phyloP scores from a whole-genome alignment of 2,888 invertebrate species.

The Dasypogon diadema region DNA sequence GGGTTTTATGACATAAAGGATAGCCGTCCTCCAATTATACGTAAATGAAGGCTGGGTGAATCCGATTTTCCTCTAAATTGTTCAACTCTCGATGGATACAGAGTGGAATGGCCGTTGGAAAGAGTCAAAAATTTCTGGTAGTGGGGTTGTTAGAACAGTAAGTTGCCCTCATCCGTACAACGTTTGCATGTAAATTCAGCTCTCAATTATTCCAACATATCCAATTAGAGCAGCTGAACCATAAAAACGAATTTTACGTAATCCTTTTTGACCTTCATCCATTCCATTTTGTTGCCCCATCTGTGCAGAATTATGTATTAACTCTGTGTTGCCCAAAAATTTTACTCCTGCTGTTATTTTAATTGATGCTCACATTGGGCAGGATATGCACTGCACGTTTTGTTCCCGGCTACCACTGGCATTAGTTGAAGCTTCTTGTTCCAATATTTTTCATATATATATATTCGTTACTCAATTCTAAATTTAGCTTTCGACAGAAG shows the following conservation, averaged over 20 bases:
- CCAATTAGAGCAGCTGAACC: slow-evolving; percentile 55
- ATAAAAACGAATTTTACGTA: slow-evolving; percentile 54
- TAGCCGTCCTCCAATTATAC: slow-evolving; percentile 25
- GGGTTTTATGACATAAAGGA: slow-evolving; percentile 8
- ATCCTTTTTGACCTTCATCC: slow-evolving; percentile 52
- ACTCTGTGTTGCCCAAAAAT: slow-evolving; percentile 29
- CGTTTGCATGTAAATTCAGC: slow-evolving; percentile 55
- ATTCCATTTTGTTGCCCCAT: slow-evolving; percentile 35
- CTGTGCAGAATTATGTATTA: slow-evolving; percentile 41
- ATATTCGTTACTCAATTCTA: too few species aligned
- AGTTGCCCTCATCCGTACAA: slow-evolving; percentile 23
- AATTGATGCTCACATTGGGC: slow-evolving; percentile 12
- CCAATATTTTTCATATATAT: too few species aligned
- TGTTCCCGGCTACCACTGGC: not conserved
- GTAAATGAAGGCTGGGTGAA: slow-evolving; percentile 18
- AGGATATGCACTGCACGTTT: not conserved
- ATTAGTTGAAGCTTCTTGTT: too few species aligned
- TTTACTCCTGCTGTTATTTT: slow-evolving; percentile 23
- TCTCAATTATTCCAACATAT: slow-evolving; percentile 56
- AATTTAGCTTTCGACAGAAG: too few species aligned
- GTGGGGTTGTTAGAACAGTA: slow-evolving; percentile 29
- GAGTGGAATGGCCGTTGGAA: slow-evolving; percentile 1
- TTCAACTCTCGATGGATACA: slow-evolving; percentile 32
- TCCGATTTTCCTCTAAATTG: slow-evolving; percentile 27
- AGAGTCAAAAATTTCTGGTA: slow-evolving; percentile 25